Evolutionary conservation across 2,888 invertebrate species (phyloP).

Genomic region (Harmothoe impar): DNA sequence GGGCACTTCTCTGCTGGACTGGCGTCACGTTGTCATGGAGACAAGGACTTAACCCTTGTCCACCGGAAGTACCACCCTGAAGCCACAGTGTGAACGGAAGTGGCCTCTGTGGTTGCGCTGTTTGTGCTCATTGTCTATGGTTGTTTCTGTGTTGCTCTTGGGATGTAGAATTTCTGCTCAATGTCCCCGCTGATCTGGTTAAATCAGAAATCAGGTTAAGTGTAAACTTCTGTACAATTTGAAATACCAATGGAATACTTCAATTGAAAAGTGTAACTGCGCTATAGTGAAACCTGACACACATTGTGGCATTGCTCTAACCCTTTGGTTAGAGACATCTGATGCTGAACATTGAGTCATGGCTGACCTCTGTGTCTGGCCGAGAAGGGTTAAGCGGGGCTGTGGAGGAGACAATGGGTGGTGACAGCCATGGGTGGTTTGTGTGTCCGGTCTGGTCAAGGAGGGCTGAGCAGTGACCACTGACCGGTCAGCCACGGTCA

Average conservation of each 20-base stretch:
- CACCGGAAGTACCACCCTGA: conserved; percentile 8
- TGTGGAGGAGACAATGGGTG: conserved; percentile 43
- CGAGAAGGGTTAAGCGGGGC: conserved; percentile 24
- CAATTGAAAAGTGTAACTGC: too few species aligned
- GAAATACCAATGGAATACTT: too few species aligned
- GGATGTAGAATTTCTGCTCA: not conserved
- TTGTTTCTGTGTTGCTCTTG: not conserved
- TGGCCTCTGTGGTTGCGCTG: not conserved
- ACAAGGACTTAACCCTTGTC: conserved; percentile 22
- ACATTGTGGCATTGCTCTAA: too few species aligned
- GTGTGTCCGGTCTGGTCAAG: conserved; percentile 30
- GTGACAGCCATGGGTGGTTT: conserved; percentile 21
- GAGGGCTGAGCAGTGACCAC: conserved; percentile 2
- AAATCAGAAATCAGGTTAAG: too few species aligned
- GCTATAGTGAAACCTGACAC: too few species aligned
- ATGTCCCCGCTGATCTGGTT: too few species aligned
- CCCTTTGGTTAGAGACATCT: too few species aligned
- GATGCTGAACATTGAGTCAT: too few species aligned
- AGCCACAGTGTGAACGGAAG: not conserved
- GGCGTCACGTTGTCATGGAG: not conserved
- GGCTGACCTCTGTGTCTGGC: not conserved
- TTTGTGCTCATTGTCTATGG: not conserved
- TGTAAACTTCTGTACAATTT: too few species aligned
- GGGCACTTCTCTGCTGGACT: conserved; percentile 37
- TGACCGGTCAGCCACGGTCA: conserved; percentile 42